phyloP scores from a whole-genome alignment of 2,888 invertebrate species.

The Tipula helvola region DNA sequence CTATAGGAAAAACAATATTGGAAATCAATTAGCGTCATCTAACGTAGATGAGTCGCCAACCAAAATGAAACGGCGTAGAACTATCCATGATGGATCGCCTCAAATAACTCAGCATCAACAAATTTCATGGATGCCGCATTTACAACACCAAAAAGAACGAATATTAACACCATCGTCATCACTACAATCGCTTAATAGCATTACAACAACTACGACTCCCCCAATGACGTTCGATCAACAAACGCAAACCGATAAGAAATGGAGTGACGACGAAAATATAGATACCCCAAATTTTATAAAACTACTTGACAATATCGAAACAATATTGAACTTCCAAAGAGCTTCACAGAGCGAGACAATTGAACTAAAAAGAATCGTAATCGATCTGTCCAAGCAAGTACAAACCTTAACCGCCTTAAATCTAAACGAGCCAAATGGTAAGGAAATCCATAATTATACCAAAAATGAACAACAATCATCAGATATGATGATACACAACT shows the following conservation, averaged over 20 bases:
- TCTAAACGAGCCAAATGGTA: not conserved
- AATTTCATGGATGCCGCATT: not conserved
- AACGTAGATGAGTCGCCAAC: not conserved
- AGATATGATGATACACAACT: not conserved
- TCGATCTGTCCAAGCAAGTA: constrained; percentile 8
- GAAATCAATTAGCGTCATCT: not conserved
- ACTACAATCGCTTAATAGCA: not conserved
- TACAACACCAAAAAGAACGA: not conserved
- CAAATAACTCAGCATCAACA: not conserved
- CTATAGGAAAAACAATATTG: constrained; percentile 10
- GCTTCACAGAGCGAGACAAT: not conserved
- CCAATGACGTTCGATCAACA: constrained; percentile 19
- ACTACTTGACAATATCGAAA: not conserved
- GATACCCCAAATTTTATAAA: not conserved
- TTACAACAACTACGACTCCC: constrained; percentile 9
- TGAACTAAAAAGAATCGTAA: not conserved
- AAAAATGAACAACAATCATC: not conserved
- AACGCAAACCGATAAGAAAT: constrained; percentile 16
- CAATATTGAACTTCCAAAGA: not conserved
- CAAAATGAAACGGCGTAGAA: constrained; percentile 12
- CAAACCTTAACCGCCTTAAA: not conserved
- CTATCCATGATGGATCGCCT: not conserved
- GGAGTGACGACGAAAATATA: not conserved
- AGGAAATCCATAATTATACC: not conserved
- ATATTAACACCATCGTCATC: not conserved